Percentiles rank a stretch among this genome's conserved stretches.
phyloP scores from a whole-genome alignment of 2,113 vertebrate genomes.

The Pygoscelis adeliae region DNA sequence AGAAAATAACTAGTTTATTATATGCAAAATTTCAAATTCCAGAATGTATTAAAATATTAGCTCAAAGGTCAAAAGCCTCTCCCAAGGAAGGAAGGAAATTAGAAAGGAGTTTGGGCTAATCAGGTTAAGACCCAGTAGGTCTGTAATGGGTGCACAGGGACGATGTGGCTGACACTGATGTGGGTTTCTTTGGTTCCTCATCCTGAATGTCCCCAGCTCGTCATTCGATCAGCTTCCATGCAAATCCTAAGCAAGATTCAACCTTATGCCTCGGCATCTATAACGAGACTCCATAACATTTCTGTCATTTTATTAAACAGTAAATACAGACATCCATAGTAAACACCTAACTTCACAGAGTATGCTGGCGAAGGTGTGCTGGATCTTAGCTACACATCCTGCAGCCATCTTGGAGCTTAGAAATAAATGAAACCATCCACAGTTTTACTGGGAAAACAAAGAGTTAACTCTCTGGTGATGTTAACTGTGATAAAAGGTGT shows the following conservation, averaged over 20 bases:
- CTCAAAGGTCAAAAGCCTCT: not conserved
- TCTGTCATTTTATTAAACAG: not conserved
- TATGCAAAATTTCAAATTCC: not conserved
- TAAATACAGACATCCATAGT: not conserved
- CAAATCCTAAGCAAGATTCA: not conserved
- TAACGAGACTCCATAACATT: rapidly evolving
- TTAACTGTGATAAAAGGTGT: not conserved
- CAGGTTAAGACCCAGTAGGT: not conserved
- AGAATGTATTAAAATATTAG: not conserved
- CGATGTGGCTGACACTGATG: not conserved
- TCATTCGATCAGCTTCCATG: not conserved
- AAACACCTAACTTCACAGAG: not conserved
- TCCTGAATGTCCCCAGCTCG: not conserved
- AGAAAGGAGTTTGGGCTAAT: not conserved
- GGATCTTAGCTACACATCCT: not conserved
- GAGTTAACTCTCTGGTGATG: not conserved
- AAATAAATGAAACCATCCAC: not conserved
- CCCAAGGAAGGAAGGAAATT: not conserved
- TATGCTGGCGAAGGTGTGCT: not conserved
- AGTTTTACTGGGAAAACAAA: not conserved
- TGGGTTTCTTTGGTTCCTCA: not conserved
- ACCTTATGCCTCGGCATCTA: not conserved
- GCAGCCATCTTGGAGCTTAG: not conserved
- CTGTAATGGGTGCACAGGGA: not conserved
- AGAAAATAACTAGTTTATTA: not conserved